phyloP scores from a whole-genome alignment of 2,888 invertebrate genomes.

The Euclidia mi region DNA sequence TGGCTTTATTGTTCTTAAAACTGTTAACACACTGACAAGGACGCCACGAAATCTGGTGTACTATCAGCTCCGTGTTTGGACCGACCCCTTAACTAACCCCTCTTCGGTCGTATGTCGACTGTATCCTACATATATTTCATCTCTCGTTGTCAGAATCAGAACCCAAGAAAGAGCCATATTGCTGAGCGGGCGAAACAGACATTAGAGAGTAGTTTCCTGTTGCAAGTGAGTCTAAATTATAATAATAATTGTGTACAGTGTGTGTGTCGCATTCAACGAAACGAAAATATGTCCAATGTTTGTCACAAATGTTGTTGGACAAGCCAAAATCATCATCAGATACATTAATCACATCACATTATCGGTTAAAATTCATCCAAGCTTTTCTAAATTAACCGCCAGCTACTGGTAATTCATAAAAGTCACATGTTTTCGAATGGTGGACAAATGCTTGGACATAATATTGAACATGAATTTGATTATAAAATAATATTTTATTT shows the following conservation, averaged over 20 bases:
- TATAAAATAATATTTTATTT: not conserved
- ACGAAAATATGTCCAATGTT: slow-evolving; percentile 38
- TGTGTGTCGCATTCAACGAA: slow-evolving; percentile 67
- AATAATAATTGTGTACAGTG: slow-evolving; percentile 59
- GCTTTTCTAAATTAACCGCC: slow-evolving; percentile 1
- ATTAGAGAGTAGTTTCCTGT: slow-evolving; percentile 88
- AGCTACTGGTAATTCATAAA: slow-evolving; percentile 4
- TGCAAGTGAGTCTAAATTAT: slow-evolving; percentile 85
- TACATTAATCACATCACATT: not conserved
- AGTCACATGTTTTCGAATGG: slow-evolving; percentile 17
- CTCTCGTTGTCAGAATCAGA: slow-evolving; percentile 87
- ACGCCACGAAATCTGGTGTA: slow-evolving; percentile 8
- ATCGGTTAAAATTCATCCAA: not conserved
- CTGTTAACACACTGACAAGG: slow-evolving; percentile 5
- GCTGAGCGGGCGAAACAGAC: slow-evolving; percentile 89
- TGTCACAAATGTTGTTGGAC: slow-evolving; percentile 13
- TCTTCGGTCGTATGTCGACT: slow-evolving; percentile 41
- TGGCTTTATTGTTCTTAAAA: no score
- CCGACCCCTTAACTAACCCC: slow-evolving; percentile 19
- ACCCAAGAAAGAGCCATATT: slow-evolving; percentile 88
- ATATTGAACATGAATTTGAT: not conserved
- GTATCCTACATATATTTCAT: slow-evolving; percentile 77
- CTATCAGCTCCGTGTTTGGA: slow-evolving; percentile 14
- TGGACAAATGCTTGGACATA: slow-evolving; percentile 41
- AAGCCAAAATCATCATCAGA: not conserved